Base-by-base conservation (phyloP, 1,140 invertebrate genomes). In the Oryctes rhinoceros region DNA sequence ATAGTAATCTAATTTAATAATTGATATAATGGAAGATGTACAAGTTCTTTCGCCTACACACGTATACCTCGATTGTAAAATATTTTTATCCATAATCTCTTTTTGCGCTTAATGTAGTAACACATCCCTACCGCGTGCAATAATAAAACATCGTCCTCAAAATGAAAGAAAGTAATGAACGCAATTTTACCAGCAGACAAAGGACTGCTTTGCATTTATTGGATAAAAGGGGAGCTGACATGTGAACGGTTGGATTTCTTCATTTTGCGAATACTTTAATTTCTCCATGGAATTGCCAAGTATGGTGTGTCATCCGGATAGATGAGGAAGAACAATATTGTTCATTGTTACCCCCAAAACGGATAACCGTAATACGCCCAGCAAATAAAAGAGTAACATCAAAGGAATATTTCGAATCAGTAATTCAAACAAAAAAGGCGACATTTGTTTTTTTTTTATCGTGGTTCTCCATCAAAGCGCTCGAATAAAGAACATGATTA, bases 401-500 rank as follows among this genome's bases (percentile, higher is more conserved):
- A 59, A 59, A 59, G 15, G 18, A 59, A 59, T 18, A 59, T 59
- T 59, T 18, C 53, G 53, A 59, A 59, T 59, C 53, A 59, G 53
- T 59, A 59, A 59, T 59, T 59, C 53, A 59, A 59, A 59, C 53
- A 59, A 59, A 59, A 30, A 59, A 59, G 53, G 53, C 53, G 53
- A 59, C 53, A 59, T 59, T 59, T 59, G 53, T 59, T 59, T 15
- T 15, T 15, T 15, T 59, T 59, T 59, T 59, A 59, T 59, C 53
- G 53, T 18, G 53, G 53, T 59, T 59, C 18, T 59, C 18, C 53
- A 59, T 59, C 53, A 59, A 59, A 59, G 53, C 3, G 18, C 53
- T n/a, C 53, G 53, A 59, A 59, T 59, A 59, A 59, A 59, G 53
- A 59, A 59, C 53, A 59, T 59, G 53, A 59, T 59, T 59, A 59